These are phyloP conservation scores for Clytia hemisphaerica DNA, from an alignment of 30 jellyfish, hydroid and myxozoan species.

Conservation along the genomic window DNA sequence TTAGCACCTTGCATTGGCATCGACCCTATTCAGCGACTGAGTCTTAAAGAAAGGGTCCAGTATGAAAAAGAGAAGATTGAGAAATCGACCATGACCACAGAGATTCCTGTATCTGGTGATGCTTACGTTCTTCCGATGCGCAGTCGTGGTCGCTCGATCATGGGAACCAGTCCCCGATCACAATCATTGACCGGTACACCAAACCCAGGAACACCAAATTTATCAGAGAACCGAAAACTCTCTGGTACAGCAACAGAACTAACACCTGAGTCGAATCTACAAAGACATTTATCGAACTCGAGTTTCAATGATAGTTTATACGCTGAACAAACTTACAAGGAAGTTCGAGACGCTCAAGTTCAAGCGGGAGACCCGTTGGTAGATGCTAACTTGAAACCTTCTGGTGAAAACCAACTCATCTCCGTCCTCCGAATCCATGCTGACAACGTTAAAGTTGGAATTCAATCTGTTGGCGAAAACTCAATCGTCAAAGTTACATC, in stretches of 20 bases:
- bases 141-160: not conserved
- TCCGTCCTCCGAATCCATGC: slow-evolving; percentile 66
- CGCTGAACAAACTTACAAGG: too few species aligned
- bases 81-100: not conserved
- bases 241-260: too few species aligned
- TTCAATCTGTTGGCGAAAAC: slow-evolving; percentile 45
- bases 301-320: not conserved
- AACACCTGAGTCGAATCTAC: too few species aligned
- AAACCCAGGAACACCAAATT: too few species aligned
- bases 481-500: slow-evolving; percentile 49
- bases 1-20: slow-evolving; percentile 63
- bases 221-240: too few species aligned
- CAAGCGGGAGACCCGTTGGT: slow-evolving; percentile 29
- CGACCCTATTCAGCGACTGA: slow-evolving; percentile 29
- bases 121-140: not conserved
- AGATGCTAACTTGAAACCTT: not conserved
- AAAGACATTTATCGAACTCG: not conserved
- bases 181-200: too few species aligned
- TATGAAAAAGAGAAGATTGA: not conserved
- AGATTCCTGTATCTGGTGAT: not conserved
- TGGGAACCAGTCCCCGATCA: not conserved
- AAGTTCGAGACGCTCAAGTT: slow-evolving; percentile 20
- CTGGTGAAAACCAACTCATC: slow-evolving; percentile 41
- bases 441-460: slow-evolving; percentile 40
- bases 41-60: slow-evolving; percentile 21